These are phyloP conservation scores for Dexiosoma caninum DNA, from an alignment of 2,888 invertebrate genomes.

Conservation along the genomic window DNA sequence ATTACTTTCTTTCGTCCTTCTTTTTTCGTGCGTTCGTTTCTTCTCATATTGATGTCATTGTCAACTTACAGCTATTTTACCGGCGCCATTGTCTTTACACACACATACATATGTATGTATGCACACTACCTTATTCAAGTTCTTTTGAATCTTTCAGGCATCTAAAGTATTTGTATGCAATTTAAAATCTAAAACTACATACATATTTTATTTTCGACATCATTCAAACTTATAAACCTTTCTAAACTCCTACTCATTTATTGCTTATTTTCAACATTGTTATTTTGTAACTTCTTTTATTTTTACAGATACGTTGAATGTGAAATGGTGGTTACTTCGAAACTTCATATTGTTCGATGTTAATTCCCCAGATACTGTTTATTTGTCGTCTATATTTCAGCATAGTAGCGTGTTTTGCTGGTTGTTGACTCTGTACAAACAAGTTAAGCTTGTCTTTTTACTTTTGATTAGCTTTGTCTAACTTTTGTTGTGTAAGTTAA, in stretches of 20 bases:
- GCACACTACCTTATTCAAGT: background rate
- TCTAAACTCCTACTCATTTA: conserved; percentile 50
- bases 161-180: background rate
- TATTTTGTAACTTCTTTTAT: background rate
- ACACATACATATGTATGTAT: background rate
- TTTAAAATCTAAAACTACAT: conserved; percentile 35
- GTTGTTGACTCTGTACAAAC: conserved; percentile 44
- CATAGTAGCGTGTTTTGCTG: conserved; percentile 23
- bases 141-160: background rate
- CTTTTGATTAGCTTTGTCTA: background rate
- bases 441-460: conserved; percentile 40
- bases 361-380: background rate
- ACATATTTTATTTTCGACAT: conserved; percentile 32
- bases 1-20: too few relatives aligned
- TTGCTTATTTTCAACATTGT: conserved; percentile 30
- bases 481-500: background rate
- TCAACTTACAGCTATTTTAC: conserved; percentile 33
- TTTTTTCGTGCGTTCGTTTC: background rate
- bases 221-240: conserved; percentile 37
- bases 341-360: background rate
- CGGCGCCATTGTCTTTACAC: conserved; percentile 51
- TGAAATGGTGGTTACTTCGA: background rate
- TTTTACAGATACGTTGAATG: background rate
- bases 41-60: background rate
- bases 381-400: background rate